These are phyloP conservation scores for Macroramphosus scolopax DNA, from an alignment of 2,797 vertebrate genomes.

Conservation along the genomic window DNA sequence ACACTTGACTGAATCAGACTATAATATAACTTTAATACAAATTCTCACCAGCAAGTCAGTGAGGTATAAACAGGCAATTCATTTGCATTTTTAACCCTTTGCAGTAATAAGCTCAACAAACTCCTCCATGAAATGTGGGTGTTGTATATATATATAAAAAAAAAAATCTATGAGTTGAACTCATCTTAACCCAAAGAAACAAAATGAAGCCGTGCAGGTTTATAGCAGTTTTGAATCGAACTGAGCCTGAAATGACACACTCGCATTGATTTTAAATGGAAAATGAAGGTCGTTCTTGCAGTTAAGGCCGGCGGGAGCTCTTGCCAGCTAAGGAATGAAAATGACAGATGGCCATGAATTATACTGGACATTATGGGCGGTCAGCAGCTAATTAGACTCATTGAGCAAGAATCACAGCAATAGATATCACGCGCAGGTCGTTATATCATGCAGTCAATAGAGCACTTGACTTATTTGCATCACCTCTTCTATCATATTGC, in stretches of 20 bases:
- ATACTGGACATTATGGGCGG: conserved; percentile 56
- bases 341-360: conserved; percentile 66
- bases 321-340: conserved; percentile 56
- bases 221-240: conserved; percentile 37
- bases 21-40: no score
- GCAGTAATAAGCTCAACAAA: not conserved
- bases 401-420: conserved; percentile 45
- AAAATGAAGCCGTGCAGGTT: conserved; percentile 21
- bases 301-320: conserved; percentile 38
- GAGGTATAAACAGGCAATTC: no score
- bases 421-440: conserved; percentile 38
- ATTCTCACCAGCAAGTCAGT: no score
- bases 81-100: no score
- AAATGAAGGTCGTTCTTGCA: conserved; percentile 65
- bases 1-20: no score
- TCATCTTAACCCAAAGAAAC: conserved; percentile 45
- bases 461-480: conserved; percentile 17
- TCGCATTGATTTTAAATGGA: conserved; percentile 60
- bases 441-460: conserved; percentile 31
- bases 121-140: not conserved
- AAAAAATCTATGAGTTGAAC: conserved; percentile 29
- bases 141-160: not conserved
- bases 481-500: not conserved
- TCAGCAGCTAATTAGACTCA: conserved; percentile 68
- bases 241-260: conserved; percentile 49